phyloP scores from a whole-genome alignment of 2,797 vertebrate species.

The Furcifer pardalis region DNA sequence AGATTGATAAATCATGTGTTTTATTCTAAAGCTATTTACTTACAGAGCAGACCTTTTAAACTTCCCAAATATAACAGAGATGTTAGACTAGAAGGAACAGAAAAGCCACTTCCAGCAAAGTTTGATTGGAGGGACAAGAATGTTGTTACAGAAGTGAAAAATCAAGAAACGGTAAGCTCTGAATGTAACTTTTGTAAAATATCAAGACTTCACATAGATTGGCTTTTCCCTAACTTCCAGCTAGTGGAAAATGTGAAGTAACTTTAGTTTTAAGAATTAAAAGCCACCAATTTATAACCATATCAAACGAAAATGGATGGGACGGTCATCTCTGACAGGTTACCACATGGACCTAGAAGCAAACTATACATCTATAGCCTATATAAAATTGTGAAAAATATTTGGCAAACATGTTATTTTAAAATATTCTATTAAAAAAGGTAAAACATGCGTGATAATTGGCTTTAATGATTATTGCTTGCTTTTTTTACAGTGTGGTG shows the following conservation, averaged over 20 bases:
- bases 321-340: not conserved
- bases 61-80: slow-evolving; percentile 72
- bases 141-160: slow-evolving; percentile 85
- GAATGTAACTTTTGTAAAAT: not conserved
- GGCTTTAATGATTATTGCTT: not conserved
- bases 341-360: not conserved
- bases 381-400: not conserved
- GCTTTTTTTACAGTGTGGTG: slow-evolving; percentile 84
- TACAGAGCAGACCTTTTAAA: slow-evolving; percentile 75
- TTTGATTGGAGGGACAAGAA: slow-evolving; percentile 92
- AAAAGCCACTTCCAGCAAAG: slow-evolving; percentile 73
- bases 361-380: not conserved
- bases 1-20: not conserved
- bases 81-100: slow-evolving; percentile 35
- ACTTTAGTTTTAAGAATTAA: not conserved
- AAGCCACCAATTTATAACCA: not conserved
- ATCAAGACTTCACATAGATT: not conserved
- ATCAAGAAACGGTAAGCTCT: slow-evolving; percentile 84
- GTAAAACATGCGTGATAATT: not conserved
- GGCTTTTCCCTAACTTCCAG: not conserved
- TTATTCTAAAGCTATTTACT: slow-evolving; percentile 82
- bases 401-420: not conserved
- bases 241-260: not conserved
- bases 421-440: not conserved
- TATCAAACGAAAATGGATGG: not conserved